Evolutionary conservation across 2,888 invertebrate genomes (phyloP), one percentile per base, ranked within the genome.

Genomic region (Chesias legatella): DNA sequence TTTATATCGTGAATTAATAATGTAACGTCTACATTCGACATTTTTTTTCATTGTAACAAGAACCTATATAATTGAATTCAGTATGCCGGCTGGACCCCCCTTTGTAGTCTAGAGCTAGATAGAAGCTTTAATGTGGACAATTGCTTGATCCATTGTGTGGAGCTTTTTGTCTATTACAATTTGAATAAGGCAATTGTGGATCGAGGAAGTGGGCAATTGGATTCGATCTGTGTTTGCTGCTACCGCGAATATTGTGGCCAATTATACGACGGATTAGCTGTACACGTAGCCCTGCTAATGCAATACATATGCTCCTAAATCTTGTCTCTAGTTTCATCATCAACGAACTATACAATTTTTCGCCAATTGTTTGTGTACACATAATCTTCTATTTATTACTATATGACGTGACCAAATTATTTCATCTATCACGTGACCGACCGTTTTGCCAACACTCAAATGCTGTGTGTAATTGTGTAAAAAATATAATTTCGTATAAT

Each of bases 401-500:
- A 34, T 29, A 64, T 58, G 54, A 60, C 58, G 55, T 58, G 56
- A 50, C 50, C 29, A 47, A 47, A 50, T 49, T 46, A 45, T 56
- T 46, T 30, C 31, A 46, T 45, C 34, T 56, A 70, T 74, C 64
- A 67, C 74, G 76, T 79, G 74, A 73, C 67, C 56, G 47, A 51
- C 50, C 31, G 53, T 60, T 61, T 62, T 65, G 55, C 63, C 54
- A 53, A 60, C 63, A 59, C 13, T 17, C 13, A 17, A 17, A 60
- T 60, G 56, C 43, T 23, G 30, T 33, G 44, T 60, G 48, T 53
- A 42, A 46, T 62, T 68, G 64, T 58, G 65, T 69, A 77, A 78
- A 76, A 75, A 73, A 74, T 64, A 58, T 52, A 79, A 79, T 78
- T 79, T 75, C 65, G 64, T 63, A 70, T 76, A 82, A 85, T 85